phyloP scores from a whole-genome alignment of 2,888 invertebrate species.

The Julus scanicus region DNA sequence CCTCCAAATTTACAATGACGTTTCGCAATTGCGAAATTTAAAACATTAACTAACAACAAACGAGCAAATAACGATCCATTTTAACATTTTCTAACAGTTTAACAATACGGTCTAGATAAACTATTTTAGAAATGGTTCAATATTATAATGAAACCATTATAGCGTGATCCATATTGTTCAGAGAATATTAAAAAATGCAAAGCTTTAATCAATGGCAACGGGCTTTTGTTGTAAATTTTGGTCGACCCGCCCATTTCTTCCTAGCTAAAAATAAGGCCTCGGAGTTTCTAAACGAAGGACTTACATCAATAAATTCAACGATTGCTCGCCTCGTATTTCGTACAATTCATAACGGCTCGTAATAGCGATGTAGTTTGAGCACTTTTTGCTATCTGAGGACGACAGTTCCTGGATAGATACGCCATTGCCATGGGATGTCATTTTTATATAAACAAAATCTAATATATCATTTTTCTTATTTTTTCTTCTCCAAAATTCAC shows the following conservation, averaged over 20 bases:
- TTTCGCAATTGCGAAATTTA: no score
- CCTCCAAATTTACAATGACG: no score
- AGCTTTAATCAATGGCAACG: neutral
- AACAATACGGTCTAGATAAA: neutral
- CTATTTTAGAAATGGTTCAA: neutral
- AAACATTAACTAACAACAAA: no score
- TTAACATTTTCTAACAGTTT: neutral
- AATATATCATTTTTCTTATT: neutral
- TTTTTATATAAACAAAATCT: neutral
- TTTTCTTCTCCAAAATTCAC: neutral
- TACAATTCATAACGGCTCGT: constrained; percentile 19
- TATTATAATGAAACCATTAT: neutral
- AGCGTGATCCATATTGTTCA: neutral
- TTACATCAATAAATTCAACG: constrained; percentile 24
- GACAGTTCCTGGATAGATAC: constrained; percentile 17
- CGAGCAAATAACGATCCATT: neutral
- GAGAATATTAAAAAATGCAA: neutral
- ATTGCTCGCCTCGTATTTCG: constrained; percentile 13
- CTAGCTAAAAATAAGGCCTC: constrained; percentile 1
- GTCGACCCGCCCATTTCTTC: constrained; percentile 13
- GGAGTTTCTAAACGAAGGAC: neutral
- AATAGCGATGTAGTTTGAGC: constrained; percentile 29
- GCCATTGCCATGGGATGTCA: constrained; percentile 9
- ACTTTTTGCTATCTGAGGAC: constrained; percentile 13
- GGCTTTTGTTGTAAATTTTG: neutral